Conservation (phyloP, 2,888 invertebrate species). For the Shargacucullia verbasci region DNA sequence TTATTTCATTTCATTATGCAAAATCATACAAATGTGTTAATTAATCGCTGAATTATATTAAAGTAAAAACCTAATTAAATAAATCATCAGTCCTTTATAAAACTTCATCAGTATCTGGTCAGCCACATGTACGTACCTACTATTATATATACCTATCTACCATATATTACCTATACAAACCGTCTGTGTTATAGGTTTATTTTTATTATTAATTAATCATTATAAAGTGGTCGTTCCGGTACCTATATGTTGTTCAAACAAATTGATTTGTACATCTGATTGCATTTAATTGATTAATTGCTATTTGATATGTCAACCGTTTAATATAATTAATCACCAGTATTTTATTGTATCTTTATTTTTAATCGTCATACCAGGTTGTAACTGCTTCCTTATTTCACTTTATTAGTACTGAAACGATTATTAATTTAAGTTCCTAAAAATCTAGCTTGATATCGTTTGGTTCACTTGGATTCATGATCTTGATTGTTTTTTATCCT, state of each 20-base stretch:
- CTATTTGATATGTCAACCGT: conserved; percentile 39
- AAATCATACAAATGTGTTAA: too few relatives aligned
- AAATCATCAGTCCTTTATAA: too few relatives aligned
- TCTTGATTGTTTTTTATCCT: too few relatives aligned
- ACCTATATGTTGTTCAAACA: conserved; percentile 24
- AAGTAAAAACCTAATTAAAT: too few relatives aligned
- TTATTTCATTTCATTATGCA: too few relatives aligned
- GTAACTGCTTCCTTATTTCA: conserved; percentile 36
- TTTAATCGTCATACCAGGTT: conserved; percentile 14
- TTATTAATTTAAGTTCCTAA: too few relatives aligned
- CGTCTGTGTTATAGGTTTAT: conserved; percentile 7
- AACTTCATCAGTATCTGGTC: too few relatives aligned
- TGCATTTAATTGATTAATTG: conserved; percentile 51
- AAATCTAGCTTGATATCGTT: too few relatives aligned
- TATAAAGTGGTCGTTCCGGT: conserved; percentile 19
- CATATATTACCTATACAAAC: neutral
- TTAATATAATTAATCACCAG: conserved; percentile 44
- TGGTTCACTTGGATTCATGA: too few relatives aligned
- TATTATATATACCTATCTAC: too few relatives aligned
- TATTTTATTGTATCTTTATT: conserved; percentile 25
- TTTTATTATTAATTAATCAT: conserved; percentile 44
- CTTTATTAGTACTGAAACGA: conserved; percentile 4
- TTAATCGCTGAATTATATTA: too few relatives aligned
- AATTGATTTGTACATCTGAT: conserved; percentile 45
- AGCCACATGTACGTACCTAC: too few relatives aligned